phyloP scores from a whole-genome alignment of 2,113 vertebrate genomes.

The Ceyx melanurus region DNA sequence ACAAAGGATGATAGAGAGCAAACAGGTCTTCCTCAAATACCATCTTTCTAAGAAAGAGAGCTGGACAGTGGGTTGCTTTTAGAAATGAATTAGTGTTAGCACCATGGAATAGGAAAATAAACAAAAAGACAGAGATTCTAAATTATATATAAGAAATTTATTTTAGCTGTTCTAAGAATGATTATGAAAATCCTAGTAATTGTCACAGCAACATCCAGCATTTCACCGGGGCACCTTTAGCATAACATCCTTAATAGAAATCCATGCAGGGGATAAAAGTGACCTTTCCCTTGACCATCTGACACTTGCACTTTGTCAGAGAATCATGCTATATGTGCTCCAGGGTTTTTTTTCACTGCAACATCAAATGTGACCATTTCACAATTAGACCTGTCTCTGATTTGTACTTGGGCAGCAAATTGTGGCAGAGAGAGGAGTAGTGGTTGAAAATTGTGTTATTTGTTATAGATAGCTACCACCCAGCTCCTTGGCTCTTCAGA shows the following conservation, averaged over 20 bases:
- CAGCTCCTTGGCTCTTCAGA: background rate
- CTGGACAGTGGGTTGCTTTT: background rate
- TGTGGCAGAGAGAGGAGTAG: background rate
- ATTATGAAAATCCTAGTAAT: background rate
- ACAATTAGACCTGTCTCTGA: background rate
- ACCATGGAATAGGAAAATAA: background rate
- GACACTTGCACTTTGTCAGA: background rate
- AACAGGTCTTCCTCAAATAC: background rate
- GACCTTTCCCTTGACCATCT: background rate
- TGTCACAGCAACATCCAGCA: background rate
- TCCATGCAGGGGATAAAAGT: background rate
- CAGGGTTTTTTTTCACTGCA: background rate
- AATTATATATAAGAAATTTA: background rate
- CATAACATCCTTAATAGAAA: background rate
- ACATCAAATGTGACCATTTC: background rate
- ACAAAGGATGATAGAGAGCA: background rate
- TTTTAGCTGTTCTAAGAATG: background rate
- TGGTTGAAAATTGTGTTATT: fast-evolving
- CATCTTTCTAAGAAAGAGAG: background rate
- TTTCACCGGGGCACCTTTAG: background rate
- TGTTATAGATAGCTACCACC: background rate
- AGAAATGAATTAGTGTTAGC: background rate
- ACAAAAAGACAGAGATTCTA: background rate
- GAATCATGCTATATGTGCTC: background rate
- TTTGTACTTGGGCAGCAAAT: background rate